A percentile compares a stretch with the other conserved stretches of the same genome.
Conservation (phyloP, 2,888 invertebrate genomes). For the Smittia sp. region DNA sequence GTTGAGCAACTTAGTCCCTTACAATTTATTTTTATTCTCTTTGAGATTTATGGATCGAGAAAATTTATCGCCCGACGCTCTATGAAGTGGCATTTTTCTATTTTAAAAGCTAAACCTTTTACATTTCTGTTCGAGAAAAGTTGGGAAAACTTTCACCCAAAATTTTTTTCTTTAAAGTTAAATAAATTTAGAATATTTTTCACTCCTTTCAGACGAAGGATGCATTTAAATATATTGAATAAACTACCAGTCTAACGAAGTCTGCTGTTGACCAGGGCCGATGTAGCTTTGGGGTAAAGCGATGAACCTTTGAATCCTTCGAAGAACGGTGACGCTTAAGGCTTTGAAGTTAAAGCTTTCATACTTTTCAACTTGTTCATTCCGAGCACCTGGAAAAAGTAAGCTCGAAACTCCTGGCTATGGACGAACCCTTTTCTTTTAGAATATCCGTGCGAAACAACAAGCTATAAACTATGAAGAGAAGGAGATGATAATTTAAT, state of each 20-base stretch:
- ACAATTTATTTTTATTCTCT: conserved; percentile 14
- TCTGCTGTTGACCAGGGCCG: no score
- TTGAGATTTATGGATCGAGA: not conserved
- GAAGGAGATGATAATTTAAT: conserved; percentile 11
- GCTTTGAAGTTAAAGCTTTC: no score
- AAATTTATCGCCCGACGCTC: not conserved
- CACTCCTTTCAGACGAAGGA: not conserved
- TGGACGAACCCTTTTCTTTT: not conserved
- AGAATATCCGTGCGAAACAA: not conserved
- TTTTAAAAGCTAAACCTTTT: not conserved
- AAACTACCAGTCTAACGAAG: no score
- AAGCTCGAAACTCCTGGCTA: no score
- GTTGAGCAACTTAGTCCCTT: no score
- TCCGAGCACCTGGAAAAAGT: no score
- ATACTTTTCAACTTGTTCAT: no score
- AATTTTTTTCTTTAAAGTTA: not conserved
- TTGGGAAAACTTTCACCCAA: not conserved
- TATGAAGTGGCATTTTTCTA: not conserved
- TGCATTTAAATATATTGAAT: no score
- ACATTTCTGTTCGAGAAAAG: not conserved
- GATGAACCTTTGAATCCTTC: no score
- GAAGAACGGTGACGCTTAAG: no score
- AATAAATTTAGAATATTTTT: not conserved
- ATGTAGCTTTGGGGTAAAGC: no score
- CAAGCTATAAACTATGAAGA: not conserved